Conservation (phyloP, 1,140 invertebrate genomes). For the Cyclargus thomasi region DNA sequence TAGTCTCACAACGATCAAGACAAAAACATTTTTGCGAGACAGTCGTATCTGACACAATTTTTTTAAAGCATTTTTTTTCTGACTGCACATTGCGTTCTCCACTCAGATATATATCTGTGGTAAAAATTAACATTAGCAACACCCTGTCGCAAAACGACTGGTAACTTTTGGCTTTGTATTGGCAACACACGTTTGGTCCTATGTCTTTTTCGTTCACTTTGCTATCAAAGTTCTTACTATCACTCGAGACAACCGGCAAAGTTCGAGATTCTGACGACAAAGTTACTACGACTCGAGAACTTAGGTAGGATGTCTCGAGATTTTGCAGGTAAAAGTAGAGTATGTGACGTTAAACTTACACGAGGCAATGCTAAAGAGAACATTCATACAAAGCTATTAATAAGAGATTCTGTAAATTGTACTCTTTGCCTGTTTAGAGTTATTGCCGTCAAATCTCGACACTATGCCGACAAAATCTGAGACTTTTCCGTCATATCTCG, state of each 20-base stretch:
- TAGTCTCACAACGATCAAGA: too few species aligned
- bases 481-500: background rate
- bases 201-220: constrained; percentile 12
- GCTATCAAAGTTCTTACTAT: background rate
- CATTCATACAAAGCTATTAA: too few species aligned
- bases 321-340: too few species aligned
- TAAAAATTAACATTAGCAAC: constrained; percentile 2
- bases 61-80: background rate
- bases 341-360: background rate
- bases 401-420: too few species aligned
- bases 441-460: background rate
- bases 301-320: background rate
- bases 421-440: background rate
- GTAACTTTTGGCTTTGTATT: constrained; percentile 12
- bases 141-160: constrained; percentile 2
- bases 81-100: background rate
- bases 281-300: background rate
- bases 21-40: too few species aligned
- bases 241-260: background rate
- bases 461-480: background rate
- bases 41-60: too few species aligned
- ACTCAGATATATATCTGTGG: background rate
- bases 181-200: constrained; percentile 13
- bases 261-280: background rate
- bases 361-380: too few species aligned